Conservation (phyloP, 2,113 vertebrate genomes). For the Leptocoma aspasia region DNA sequence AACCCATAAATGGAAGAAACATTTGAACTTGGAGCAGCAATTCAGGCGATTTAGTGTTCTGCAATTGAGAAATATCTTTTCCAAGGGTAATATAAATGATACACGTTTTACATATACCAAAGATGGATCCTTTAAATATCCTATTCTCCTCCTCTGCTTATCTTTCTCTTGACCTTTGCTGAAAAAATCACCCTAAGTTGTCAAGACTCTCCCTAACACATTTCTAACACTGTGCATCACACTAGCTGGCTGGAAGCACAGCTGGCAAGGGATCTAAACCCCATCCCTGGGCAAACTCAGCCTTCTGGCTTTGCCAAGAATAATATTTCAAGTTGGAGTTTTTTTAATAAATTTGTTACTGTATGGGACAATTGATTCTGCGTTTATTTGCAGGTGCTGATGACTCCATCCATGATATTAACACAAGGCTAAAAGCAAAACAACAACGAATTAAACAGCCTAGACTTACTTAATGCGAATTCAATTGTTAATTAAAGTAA, state of each 20-base stretch:
- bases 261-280: conserved; percentile 74
- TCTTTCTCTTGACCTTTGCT: conserved; percentile 61
- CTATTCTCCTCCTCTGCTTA: background rate
- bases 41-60: background rate
- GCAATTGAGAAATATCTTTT: background rate
- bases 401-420: conserved; percentile 67
- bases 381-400: conserved; percentile 65
- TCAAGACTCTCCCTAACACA: conserved; percentile 24
- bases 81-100: background rate
- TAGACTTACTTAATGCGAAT: conserved; percentile 52
- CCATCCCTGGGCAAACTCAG: conserved; percentile 72
- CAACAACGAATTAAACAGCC: conserved; percentile 44
- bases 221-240: conserved; percentile 58
- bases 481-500: conserved; percentile 75
- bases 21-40: background rate
- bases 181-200: conserved; percentile 57
- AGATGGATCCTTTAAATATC: background rate
- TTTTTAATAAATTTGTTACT: conserved; percentile 10
- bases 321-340: conserved; percentile 51
- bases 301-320: conserved; percentile 76
- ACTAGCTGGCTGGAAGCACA: conserved; percentile 67
- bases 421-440: conserved; percentile 56
- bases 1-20: background rate
- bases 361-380: conserved; percentile 51
- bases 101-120: background rate